These are phyloP conservation scores for Nasonia vitripennis DNA, from an alignment of 1,140 invertebrate genomes.

Conservation along the genomic window DNA sequence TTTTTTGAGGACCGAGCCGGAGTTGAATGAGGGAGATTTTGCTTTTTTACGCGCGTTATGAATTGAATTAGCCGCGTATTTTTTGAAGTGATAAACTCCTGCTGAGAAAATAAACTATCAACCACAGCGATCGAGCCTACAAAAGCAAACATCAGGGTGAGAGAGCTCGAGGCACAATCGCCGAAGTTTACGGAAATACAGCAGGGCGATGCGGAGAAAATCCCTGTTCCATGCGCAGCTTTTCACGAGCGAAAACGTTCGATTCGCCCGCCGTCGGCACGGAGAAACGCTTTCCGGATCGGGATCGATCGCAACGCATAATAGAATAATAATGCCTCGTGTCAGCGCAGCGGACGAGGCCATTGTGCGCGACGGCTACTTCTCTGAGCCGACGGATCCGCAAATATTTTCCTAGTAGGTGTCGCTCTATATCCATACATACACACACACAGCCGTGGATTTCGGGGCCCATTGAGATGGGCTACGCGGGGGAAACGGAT, in stretches of 20 bases:
- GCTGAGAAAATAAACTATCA: neutral
- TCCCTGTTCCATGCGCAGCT: conserved; percentile 17
- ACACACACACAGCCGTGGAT: neutral
- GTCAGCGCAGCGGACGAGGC: conserved; percentile 25
- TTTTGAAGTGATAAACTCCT: neutral
- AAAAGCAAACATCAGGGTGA: neutral
- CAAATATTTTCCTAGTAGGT: conserved; percentile 45
- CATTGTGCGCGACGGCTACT: neutral
- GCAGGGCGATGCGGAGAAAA: conserved; percentile 14
- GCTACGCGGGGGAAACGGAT: neutral
- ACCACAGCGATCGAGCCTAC: neutral
- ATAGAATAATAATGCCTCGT: conserved; percentile 43
- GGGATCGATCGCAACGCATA: conserved; percentile 37
- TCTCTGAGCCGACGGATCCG: neutral
- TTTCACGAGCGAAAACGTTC: conserved; percentile 43
- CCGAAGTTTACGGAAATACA: conserved; percentile 14
- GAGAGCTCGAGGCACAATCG: neutral
- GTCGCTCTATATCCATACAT: neutral
- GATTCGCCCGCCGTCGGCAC: conserved; percentile 15
- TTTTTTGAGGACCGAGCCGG: too few species aligned
- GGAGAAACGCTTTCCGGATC: conserved; percentile 32
- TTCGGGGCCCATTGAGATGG: neutral
- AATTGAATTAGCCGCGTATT: too few species aligned
- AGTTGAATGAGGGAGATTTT: too few species aligned
- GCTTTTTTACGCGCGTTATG: too few species aligned